Evolutionary conservation across 2,113 vertebrate species (phyloP).

Genomic region (Alethe diademata): DNA sequence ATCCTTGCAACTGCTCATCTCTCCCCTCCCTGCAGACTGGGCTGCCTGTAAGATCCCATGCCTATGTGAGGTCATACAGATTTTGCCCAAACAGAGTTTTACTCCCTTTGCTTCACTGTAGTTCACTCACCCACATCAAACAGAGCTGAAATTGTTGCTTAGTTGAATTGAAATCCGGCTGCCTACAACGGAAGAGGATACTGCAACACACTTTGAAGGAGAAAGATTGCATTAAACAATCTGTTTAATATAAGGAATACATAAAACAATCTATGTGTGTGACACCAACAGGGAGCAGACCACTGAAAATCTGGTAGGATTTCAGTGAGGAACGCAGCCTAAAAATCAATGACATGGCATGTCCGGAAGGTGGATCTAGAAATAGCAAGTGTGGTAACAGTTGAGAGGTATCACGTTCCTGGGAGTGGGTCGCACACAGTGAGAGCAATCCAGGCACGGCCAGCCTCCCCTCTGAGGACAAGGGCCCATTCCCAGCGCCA

Average conservation of each 20-base stretch:
- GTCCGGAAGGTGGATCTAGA: background rate
- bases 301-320: background rate
- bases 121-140: background rate
- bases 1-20: background rate
- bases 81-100: background rate
- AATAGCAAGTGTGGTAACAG: background rate
- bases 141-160: background rate
- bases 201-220: background rate
- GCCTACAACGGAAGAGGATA: background rate
- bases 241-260: background rate
- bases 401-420: background rate
- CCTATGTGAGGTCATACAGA: background rate
- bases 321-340: background rate
- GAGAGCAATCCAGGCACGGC: background rate
- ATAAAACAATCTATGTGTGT: background rate
- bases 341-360: background rate
- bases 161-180: background rate
- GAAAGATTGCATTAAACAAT: background rate
- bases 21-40: background rate
- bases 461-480: background rate
- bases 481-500: background rate
- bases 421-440: fast-evolving
- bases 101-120: background rate
- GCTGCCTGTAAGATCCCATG: background rate
- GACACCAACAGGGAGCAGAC: background rate